Base-by-base conservation (phyloP, 1,140 invertebrate genomes). In the Drosophila pachea region DNA sequence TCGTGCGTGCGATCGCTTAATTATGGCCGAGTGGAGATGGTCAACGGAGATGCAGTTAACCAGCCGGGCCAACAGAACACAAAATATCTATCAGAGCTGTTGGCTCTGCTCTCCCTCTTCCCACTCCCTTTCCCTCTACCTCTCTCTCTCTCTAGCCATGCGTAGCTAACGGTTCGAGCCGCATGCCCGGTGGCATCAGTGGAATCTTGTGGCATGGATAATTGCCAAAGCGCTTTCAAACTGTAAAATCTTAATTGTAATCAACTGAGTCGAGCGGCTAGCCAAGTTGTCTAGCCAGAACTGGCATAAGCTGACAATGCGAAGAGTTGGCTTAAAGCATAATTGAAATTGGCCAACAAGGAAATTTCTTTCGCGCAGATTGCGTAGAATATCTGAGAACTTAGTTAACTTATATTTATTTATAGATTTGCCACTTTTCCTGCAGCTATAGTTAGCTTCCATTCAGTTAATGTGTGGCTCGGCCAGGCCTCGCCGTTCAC, bases 1-100 rank as follows among this genome's bases (percentile, higher is more conserved):
- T 67, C 43, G 72, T 83, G 79, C 81, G 81, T 79, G 81, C 68
- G 81, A 84, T 66, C 79, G 74, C 40, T 79, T 84, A 84, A 86
- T 84, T 76, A 86, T 74, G 79, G 58, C 75, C 69, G 69, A 74
- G 49, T 81, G 75, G 64, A 79, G 68, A 60, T 82, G 69, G 81
- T 64, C 81, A 70, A 64, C 43, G 48, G 8, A 16, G 53, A 58
- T 75, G 53, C 61, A 69, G 47, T 76, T 68, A 43, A 33, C 0
- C 54, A 68, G 68, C 66, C 59, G 3, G 45, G 9, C 36, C 12
- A 43, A 36, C 12, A 56, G 53, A 52, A 50, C 45, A 52, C 42
- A 54, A 52, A 54, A 32, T 49, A 42, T 45, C 32, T 42, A 54
- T 63, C 43, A 61, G 62, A 70, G 68, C n/a, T n/a, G n/a, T n/a